Evolutionary conservation across 1,140 invertebrate genomes (phyloP), one percentile per base, ranked within the genome.

Genomic region (Trachymyrmex septentrionalis): DNA sequence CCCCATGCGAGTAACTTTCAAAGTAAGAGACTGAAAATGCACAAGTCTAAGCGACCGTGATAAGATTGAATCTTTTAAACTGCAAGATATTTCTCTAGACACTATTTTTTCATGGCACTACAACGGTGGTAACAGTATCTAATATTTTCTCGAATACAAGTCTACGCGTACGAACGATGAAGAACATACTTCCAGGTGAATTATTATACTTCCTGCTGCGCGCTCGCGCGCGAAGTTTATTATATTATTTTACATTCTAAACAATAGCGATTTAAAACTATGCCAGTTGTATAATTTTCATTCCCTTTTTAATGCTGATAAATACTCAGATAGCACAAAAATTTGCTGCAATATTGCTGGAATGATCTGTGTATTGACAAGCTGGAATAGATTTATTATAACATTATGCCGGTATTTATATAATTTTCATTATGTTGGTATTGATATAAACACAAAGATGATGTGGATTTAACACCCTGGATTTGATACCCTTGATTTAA

Each of bases 21-120:
- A 84, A 84, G 24, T 73, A 84, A 75, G 80, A 84, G 80, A 84
- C 69, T 75, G 80, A 84, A 75, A 75, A 84, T 84, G 38, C 59
- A 75, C 80, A 75, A 73, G 38, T 84, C 64, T 19, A 84, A 84
- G 69, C 80, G 67, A 73, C 34, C 55, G 80, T 73, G 67, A 73
- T 30, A 63, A 84, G 55, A n/a, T 73, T 72, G 34, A 50, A 34
- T 50, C 44, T 4, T 48, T 30, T 24, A 61, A 75, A 61, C 24
- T 19, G 78, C 67, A 67, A 84, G 69, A 75, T 50, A 84, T 34
- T 50, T 75, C n/a, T 19, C 71, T 84, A 82, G 14, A 30, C 48
- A 30, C 80, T 84, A 73, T 48, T 69, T 38, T 55, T 44, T 64
- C 38, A 73, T 44, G 66, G 24, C 24, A 34, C 55, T 73, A 82